These are phyloP conservation scores for Chrysopa pallens DNA, from an alignment of 1,140 invertebrate species.

Conservation along the genomic window DNA sequence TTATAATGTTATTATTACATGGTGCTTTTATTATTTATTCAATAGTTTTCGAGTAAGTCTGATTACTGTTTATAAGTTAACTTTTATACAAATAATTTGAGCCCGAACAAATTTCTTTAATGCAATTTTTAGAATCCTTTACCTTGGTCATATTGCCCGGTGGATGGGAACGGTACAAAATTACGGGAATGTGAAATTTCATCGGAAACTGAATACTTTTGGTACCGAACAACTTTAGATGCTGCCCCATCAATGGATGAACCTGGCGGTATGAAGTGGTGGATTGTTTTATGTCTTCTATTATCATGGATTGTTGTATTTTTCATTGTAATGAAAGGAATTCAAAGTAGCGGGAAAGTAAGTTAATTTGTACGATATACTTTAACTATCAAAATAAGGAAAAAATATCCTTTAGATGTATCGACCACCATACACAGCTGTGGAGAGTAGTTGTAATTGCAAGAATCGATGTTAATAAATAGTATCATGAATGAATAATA, in stretches of 20 bases:
- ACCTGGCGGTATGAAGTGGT: constrained; percentile 73
- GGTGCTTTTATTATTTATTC: constrained; percentile 93
- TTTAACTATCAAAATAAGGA: no score
- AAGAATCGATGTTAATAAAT: no score
- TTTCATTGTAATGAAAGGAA: constrained; percentile 95
- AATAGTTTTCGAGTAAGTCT: constrained; percentile 65
- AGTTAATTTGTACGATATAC: no score
- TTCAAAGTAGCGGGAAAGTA: constrained; percentile 94
- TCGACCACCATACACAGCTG: no score
- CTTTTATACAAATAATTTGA: no score
- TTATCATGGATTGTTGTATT: constrained; percentile 91
- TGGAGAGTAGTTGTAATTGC: no score
- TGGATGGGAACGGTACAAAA: constrained; percentile 44
- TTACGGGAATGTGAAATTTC: constrained; percentile 61
- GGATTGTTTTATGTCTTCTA: constrained; percentile 82
- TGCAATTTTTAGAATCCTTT: constrained; percentile 43
- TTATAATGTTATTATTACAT: constrained; percentile 97
- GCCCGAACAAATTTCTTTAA: not conserved
- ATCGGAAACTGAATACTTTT: constrained; percentile 76
- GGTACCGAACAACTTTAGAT: constrained; percentile 73
- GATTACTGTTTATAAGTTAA: no score
- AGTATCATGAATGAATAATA: no score
- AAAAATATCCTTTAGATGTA: no score
- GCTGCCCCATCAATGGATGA: constrained; percentile 68
- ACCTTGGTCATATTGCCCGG: constrained; percentile 70